phyloP scores from a whole-genome alignment of 2,888 invertebrate species.

The Serrognathus titanus region DNA sequence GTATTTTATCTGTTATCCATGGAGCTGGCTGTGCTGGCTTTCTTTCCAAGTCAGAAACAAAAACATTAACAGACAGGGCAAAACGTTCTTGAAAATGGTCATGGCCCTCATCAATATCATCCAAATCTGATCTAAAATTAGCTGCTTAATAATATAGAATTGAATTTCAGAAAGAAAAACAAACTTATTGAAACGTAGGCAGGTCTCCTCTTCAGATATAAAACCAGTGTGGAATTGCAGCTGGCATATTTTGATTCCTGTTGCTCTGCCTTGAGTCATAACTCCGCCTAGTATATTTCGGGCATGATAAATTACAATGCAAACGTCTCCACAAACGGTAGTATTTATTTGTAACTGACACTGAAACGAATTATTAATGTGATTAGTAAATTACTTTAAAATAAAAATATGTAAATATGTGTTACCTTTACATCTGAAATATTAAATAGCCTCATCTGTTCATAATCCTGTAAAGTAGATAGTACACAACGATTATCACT shows the following conservation, averaged over 20 bases:
- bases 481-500: constrained; percentile 79
- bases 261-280: constrained; percentile 62
- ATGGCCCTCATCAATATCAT: constrained; percentile 69
- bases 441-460: constrained; percentile 74
- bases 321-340: constrained; percentile 82
- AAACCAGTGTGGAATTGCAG: constrained; percentile 89
- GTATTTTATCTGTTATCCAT: constrained; percentile 69
- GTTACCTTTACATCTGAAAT: constrained; percentile 69
- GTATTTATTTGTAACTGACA: constrained; percentile 66
- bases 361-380: constrained; percentile 29
- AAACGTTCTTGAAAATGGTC: constrained; percentile 69
- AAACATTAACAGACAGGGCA: constrained; percentile 64
- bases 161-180: constrained; percentile 4
- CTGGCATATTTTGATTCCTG: constrained; percentile 82
- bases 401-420: not conserved
- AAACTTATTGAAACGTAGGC: constrained; percentile 68
- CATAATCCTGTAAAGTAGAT: constrained; percentile 86
- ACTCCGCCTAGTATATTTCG: constrained; percentile 79
- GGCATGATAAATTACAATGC: constrained; percentile 78
- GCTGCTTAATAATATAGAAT: not conserved
- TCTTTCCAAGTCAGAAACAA: constrained; percentile 67
- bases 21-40: constrained; percentile 67
- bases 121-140: constrained; percentile 65
- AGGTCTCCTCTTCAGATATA: constrained; percentile 69
- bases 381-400: not conserved